A percentile compares a stretch with the other conserved stretches of the same genome.
Conservation (phyloP, 2,797 vertebrate species). For the Hoplostethus atlanticus region DNA sequence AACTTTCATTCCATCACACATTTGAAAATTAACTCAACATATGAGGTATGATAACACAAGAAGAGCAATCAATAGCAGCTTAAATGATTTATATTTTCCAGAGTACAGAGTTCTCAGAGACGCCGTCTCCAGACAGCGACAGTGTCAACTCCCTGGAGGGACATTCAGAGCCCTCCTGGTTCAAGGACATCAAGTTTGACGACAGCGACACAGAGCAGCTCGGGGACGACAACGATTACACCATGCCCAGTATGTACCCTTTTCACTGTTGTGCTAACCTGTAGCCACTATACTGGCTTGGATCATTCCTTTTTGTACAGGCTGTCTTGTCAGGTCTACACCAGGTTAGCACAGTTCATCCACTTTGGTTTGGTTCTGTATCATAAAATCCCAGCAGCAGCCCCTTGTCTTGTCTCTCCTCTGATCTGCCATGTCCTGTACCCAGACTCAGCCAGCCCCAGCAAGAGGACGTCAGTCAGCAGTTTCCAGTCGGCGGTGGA, state of each 20-base stretch:
- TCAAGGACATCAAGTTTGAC: constrained; percentile 99
- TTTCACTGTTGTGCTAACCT: neutral
- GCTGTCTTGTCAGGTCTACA: neutral
- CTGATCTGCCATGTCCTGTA: constrained; percentile 48
- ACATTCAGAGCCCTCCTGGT: constrained; percentile 98
- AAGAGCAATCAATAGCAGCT: neutral
- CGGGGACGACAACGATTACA: constrained; percentile 92
- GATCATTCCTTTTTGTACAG: neutral
- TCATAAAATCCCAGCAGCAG: neutral
- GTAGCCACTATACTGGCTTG: neutral
- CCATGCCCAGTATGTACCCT: constrained; percentile 75
- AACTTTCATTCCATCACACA: neutral
- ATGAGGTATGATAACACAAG: neutral
- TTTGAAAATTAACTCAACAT: neutral
- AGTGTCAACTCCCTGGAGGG: constrained; percentile 97
- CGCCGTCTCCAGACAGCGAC: constrained; percentile 97
- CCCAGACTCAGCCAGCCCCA: constrained; percentile 96
- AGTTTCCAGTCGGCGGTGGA: constrained; percentile 98
- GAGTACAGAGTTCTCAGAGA: constrained; percentile 98
- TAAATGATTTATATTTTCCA: constrained; percentile 56
- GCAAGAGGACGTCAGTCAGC: constrained; percentile 98
- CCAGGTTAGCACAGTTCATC: no score
- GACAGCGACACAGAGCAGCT: constrained; percentile 98
- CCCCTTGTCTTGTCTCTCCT: neutral
- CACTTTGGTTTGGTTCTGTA: neutral